Evolutionary conservation across 1,140 invertebrate species (phyloP), one percentile per base, ranked within the genome.

Genomic region (Ostrea edulis): DNA sequence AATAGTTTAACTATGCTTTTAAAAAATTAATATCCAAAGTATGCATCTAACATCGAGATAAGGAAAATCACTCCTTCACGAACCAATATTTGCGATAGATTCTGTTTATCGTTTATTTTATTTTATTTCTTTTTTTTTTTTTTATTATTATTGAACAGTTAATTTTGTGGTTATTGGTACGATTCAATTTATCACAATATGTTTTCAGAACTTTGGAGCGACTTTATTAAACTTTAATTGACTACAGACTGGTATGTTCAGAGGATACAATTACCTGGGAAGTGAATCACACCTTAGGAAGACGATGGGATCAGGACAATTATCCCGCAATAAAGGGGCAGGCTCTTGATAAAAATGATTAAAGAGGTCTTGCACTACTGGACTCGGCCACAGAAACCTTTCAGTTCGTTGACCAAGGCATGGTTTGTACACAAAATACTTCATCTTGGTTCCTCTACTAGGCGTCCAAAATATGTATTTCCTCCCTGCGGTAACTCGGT

Each of bases 381-480:
- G 68, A 77, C 68, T 25, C 22, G 25, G 68, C 4, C 68, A 25
- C 25, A 25, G 22, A 77, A 14, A 25, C 14, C 35, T 77, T 22
- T 35, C 25, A 25, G 68, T 29, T 77, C 68, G 68, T 25, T 77
- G 68, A 77, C 68, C 68, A 77, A 29, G 68, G 22, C 68, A 77
- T 77, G 68, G 68, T 77, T 77, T 77, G 68, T 77, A 77, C 68
- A 77, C 68, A 77, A 77, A 22, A 77, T 77, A 77, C 25, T 77
- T 77, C 68, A 77, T 35, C 14, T 35, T 77, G 68, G 25, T 77
- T 25, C 25, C 0, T 35, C 25, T 77, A 14, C 68, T 77, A 29
- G 68, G 68, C 25, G 68, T 77, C 25, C 29, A 35, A 77, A 77
- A 22, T 77, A 77, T 77, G 9, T 14, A 35, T 77, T 77, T 77